Conservation (phyloP, 30 jellyfish, hydroid and myxozoan species). For the Hydractinia symbiolongicarpus region DNA sequence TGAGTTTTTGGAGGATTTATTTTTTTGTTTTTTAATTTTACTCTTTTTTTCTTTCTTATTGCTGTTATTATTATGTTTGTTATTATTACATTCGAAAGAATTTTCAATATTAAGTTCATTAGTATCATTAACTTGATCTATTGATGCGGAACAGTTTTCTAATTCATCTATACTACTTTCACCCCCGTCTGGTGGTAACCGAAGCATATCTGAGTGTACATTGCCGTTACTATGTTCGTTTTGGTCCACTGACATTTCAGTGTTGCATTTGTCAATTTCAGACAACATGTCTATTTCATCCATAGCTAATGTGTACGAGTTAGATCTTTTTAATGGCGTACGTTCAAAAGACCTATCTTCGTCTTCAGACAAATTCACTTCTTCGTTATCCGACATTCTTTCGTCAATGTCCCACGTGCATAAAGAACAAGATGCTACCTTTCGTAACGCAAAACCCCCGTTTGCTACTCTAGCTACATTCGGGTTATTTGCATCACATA, state of each 20-base stretch:
- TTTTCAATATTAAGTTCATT: not conserved
- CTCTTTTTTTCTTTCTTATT: not conserved
- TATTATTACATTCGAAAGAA: not conserved
- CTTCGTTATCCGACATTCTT: conserved; percentile 1
- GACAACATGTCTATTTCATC: not conserved
- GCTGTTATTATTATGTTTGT: not conserved
- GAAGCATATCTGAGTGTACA: not conserved
- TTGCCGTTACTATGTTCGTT: not conserved
- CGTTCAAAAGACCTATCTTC: not conserved
- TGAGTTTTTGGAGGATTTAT: not conserved
- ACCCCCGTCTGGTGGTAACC: not conserved
- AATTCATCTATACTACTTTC: conserved; percentile 37
- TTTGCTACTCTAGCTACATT: not conserved
- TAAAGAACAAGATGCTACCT: conserved; percentile 40
- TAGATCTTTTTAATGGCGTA: conserved; percentile 21
- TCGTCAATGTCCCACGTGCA: conserved; percentile 45
- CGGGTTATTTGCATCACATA: conserved; percentile 30
- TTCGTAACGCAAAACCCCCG: conserved; percentile 35
- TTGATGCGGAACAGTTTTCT: not conserved
- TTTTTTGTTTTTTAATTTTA: not conserved
- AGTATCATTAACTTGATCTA: not conserved
- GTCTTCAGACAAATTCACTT: not conserved
- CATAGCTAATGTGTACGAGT: conserved; percentile 24
- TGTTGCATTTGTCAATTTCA: not conserved
- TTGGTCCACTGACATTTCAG: not conserved